Evolutionary conservation across 2,797 vertebrate species (phyloP).

Genomic region (Lateolabrax maculatus): DNA sequence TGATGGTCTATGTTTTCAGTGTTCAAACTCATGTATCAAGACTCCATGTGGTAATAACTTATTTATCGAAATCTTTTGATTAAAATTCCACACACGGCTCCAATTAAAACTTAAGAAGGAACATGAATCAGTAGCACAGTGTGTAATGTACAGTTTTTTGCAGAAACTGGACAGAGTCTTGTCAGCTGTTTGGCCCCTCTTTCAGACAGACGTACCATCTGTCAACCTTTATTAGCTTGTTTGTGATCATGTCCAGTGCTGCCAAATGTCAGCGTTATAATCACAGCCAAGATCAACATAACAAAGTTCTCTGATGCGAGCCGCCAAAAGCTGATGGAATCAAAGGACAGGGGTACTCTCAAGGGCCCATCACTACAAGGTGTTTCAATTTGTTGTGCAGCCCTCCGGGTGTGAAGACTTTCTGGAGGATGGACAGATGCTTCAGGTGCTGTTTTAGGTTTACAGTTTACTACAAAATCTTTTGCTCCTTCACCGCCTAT

Average conservation of each 20-base stretch:
- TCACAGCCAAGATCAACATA: constrained; percentile 16
- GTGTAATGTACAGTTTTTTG: background rate
- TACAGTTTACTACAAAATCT: background rate
- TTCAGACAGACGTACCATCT: constrained; percentile 27
- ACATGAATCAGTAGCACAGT: background rate
- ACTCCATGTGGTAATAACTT: constrained; percentile 1
- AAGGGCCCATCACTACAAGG: background rate
- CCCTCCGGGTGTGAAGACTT: constrained; percentile 17
- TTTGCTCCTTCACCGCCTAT: background rate
- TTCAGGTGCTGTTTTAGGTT: constrained; percentile 9
- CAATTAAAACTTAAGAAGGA: constrained; percentile 6
- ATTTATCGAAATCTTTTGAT: background rate
- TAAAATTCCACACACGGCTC: constrained; percentile 16
- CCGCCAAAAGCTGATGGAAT: constrained; percentile 24
- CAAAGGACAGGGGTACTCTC: constrained; percentile 2
- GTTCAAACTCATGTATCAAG: constrained; percentile 1
- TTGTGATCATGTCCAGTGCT: constrained; percentile 26
- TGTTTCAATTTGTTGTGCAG: constrained; percentile 9
- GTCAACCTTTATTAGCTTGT: constrained; percentile 39
- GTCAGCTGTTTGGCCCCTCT: constrained; percentile 27
- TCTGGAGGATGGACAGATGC: background rate
- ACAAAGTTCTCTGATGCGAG: constrained; percentile 29
- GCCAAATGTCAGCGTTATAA: constrained; percentile 42
- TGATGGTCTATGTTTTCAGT: background rate
- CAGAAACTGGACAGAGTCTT: background rate